Percentiles rank a stretch among this genome's conserved stretches.
Conservation (phyloP, 2,888 invertebrate genomes). For the Trachelus tabidus region DNA sequence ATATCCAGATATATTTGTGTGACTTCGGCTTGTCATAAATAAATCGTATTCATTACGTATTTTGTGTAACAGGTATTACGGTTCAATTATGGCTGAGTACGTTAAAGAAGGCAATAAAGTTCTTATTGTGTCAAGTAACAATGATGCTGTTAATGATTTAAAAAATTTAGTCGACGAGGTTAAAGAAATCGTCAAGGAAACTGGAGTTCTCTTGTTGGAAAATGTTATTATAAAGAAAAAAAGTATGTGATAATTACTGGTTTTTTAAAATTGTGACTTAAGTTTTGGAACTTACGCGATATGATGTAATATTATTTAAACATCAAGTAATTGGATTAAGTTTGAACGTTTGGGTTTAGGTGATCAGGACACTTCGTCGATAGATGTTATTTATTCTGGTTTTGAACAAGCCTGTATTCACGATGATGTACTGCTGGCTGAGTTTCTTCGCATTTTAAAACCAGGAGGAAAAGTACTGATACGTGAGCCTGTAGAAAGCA, state of each 20-base stretch:
- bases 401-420: slow-evolving; percentile 58
- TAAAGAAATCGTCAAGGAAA: slow-evolving; percentile 63
- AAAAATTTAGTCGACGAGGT: slow-evolving; percentile 69
- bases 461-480: slow-evolving; percentile 73
- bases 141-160: slow-evolving; percentile 65
- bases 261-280: background rate
- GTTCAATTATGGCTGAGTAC: slow-evolving; percentile 36
- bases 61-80: background rate
- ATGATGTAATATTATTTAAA: background rate
- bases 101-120: slow-evolving; percentile 67
- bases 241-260: slow-evolving; percentile 61
- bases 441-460: slow-evolving; percentile 73
- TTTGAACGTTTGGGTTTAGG: slow-evolving; percentile 60
- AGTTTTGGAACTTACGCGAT: background rate
- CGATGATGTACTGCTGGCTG: slow-evolving; percentile 67
- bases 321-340: background rate
- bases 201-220: slow-evolving; percentile 70
- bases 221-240: slow-evolving; percentile 72
- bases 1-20: background rate
- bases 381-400: slow-evolving; percentile 73
- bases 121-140: slow-evolving; percentile 71
- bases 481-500: slow-evolving; percentile 63
- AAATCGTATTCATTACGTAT: background rate
- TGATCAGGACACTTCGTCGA: slow-evolving; percentile 70
- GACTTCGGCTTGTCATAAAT: background rate